Evolutionary conservation across 1,140 invertebrate species (phyloP).

Genomic region (Diuraphis noxia): DNA sequence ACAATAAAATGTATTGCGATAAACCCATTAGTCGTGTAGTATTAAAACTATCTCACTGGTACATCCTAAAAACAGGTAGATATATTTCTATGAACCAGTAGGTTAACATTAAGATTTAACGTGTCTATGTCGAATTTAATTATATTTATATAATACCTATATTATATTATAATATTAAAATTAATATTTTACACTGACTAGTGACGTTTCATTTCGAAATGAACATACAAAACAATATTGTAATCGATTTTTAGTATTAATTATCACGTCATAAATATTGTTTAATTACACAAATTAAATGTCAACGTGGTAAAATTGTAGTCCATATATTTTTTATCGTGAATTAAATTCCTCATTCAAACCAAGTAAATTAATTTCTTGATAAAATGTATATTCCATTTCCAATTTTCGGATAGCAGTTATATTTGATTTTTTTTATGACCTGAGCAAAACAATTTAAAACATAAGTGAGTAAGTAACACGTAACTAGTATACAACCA

Average conservation of each 20-base stretch:
- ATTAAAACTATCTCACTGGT: not conserved
- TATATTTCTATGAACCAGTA: no score
- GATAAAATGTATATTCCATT: not conserved
- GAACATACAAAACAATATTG: not conserved
- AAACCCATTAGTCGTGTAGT: not conserved
- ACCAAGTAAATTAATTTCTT: not conserved
- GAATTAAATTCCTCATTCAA: not conserved
- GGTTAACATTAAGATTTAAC: no score
- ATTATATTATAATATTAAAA: no score
- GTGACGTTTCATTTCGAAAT: not conserved
- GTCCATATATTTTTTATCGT: not conserved
- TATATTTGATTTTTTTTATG: not conserved
- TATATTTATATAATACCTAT: no score
- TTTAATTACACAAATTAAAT: not conserved
- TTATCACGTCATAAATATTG: not conserved
- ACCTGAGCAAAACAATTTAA: not conserved
- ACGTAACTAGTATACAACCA: not conserved
- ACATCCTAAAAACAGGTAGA: not conserved
- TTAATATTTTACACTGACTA: not conserved
- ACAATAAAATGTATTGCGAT: not conserved
- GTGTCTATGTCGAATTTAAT: no score
- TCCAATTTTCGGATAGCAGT: not conserved
- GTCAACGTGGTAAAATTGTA: not conserved
- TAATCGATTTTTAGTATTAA: not conserved
- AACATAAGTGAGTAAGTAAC: not conserved